Evolutionary conservation across 2,888 invertebrate genomes (phyloP), one percentile per base, ranked within the genome.

Genomic region (Rutpela maculata): DNA sequence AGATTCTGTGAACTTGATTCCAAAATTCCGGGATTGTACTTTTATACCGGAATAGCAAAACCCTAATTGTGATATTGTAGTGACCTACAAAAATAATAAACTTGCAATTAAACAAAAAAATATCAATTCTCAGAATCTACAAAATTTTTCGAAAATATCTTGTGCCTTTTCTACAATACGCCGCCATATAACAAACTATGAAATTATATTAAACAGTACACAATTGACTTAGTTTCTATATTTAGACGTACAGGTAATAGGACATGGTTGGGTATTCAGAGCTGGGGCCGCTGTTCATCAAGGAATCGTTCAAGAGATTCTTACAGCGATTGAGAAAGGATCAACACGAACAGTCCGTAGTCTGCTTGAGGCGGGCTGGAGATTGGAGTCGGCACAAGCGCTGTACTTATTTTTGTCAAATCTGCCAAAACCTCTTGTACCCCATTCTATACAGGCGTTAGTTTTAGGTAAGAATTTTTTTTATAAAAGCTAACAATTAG

Each of bases 351-450:
- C 81, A 78, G 77, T 85, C n/a, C 75, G 82, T n/a, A 81, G 79
- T 35, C 72, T 88, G 68, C 75, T 89, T 35, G 87, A 87, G 60
- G 86, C 88, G 15, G 87, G 86, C n/a, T 86, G 86, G 81, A 81
- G 87, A 63, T 79, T 89, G 50, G 91, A 91, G 82, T 89, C 90
- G 38, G 90, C 90, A 0, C 89, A 90, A 5, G 91, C 90, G 0
- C 85, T 91, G 55, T 84, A 84, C 65, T 74, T 89, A 19, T 91
- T 88, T 81, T 81, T 91, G 19, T 86, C 86, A 15, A 86, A 86
- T 66, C 78, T 91, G 35, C 89, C 88, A 63, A 88, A 88, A 75
- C 90, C 91, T 0, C 84, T 91, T 26, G 86, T 91, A 79, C 91
- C 91, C 0, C 82, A 82, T 11, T 86, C 89, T 65, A 90, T 91